These are phyloP conservation scores for Chrysogorgia sp. DNA, from an alignment of 92 coral and sea anemone genomes.

Conservation along the genomic window DNA sequence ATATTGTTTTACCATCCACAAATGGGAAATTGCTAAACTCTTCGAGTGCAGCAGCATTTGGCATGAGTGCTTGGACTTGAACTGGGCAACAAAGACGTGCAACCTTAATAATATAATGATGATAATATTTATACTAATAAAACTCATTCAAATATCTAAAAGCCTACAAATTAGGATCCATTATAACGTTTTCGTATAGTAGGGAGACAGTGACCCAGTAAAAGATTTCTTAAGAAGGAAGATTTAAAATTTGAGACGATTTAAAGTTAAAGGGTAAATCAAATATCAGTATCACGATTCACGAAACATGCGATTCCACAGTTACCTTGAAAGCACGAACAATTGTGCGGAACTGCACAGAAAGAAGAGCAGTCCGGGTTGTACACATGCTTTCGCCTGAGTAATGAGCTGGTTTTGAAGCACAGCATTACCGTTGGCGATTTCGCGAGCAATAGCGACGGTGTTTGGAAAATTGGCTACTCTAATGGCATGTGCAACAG, in stretches of 20 bases:
- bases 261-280: background rate
- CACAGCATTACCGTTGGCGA: slow-evolving; percentile 45
- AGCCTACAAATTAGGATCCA: background rate
- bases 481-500: slow-evolving; percentile 45
- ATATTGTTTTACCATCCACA: slow-evolving; percentile 38
- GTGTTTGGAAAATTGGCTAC: slow-evolving; percentile 43
- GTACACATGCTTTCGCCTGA: slow-evolving; percentile 51
- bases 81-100: slow-evolving; percentile 48
- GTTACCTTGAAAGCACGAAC: slow-evolving; percentile 57
- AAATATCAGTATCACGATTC: background rate
- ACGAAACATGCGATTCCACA: background rate
- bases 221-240: too few relatives aligned
- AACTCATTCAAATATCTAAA: background rate
- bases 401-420: slow-evolving; percentile 42
- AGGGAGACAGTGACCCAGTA: too few relatives aligned
- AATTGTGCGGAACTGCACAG: slow-evolving; percentile 38
- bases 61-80: slow-evolving; percentile 43
- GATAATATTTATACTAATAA: background rate
- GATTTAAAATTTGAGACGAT: too few relatives aligned
- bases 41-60: slow-evolving; percentile 50
- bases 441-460: slow-evolving; percentile 52
- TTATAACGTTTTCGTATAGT: too few relatives aligned
- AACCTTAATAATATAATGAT: too few relatives aligned
- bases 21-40: slow-evolving; percentile 55
- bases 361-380: slow-evolving; percentile 48